These are phyloP conservation scores for Pygmarrhopalites habei DNA, from an alignment of 1,140 invertebrate species.

Conservation along the genomic window DNA sequence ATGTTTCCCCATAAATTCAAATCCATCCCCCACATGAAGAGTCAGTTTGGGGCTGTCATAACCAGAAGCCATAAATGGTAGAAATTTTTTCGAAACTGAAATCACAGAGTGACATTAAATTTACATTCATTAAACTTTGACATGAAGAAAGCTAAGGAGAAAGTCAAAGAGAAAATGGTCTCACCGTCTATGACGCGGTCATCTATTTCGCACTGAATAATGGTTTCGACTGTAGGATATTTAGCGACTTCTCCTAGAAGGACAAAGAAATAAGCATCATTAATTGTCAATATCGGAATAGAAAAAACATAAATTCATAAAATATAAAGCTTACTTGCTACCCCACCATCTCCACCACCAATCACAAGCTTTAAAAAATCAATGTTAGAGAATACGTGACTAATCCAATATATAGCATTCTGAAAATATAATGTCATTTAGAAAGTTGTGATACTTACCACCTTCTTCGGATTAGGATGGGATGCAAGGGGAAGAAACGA, in stretches of 20 bases:
- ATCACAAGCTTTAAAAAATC: no score
- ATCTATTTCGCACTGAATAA: conserved; percentile 94
- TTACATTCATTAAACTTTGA: no score
- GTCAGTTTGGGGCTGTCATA: conserved; percentile 76
- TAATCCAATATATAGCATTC: no score
- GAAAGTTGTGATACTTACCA: no score
- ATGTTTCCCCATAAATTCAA: conserved; percentile 86
- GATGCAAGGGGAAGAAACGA: conserved; percentile 84
- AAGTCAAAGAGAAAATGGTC: no score
- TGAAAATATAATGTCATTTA: no score
- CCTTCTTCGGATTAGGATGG: conserved; percentile 84
- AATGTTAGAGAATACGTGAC: no score
- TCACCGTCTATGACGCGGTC: conserved; percentile 58
- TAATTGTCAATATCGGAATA: no score
- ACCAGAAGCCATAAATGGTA: conserved; percentile 83
- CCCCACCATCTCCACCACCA: conserved; percentile 89
- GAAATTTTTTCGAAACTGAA: conserved; percentile 79
- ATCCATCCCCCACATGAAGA: conserved; percentile 84
- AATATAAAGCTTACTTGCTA: no score
- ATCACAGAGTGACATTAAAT: no score
- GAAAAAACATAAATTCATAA: not conserved
- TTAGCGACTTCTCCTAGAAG: conserved; percentile 92
- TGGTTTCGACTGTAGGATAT: conserved; percentile 76
- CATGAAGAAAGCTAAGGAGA: no score
- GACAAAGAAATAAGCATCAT: no score